These are phyloP conservation scores for Diarsia dahlii DNA, from an alignment of 2,888 invertebrate genomes.

Conservation along the genomic window DNA sequence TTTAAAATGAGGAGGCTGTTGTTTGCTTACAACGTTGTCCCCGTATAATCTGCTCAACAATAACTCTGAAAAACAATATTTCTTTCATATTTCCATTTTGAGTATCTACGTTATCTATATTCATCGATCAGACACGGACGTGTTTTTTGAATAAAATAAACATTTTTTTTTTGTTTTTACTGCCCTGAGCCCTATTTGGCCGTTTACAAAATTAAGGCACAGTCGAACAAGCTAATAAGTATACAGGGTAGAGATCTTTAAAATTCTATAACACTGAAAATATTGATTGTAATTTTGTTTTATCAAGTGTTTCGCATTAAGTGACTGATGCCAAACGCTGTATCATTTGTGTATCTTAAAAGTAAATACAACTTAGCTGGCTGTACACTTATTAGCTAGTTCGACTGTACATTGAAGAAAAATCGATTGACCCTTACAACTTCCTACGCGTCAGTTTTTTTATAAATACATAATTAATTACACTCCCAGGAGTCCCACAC, in stretches of 20 bases:
- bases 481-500: too few species aligned
- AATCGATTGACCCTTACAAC: not conserved
- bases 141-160: conserved; percentile 3
- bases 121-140: not conserved
- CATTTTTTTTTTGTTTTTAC: conserved; percentile 15
- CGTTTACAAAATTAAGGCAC: not conserved
- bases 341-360: too few species aligned
- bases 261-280: too few species aligned
- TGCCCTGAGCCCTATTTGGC: not conserved
- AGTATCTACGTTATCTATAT: not conserved
- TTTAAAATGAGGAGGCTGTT: not conserved
- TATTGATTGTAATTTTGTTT: too few species aligned
- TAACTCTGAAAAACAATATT: not conserved
- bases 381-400: too few species aligned
- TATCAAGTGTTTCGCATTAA: too few species aligned
- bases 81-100: not conserved
- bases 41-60: not conserved
- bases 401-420: too few species aligned
- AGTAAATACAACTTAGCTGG: too few species aligned
- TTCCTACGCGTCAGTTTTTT: not conserved
- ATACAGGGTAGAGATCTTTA: too few species aligned
- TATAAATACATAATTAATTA: not conserved
- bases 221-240: too few species aligned
- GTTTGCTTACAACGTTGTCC: not conserved
- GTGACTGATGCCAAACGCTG: too few species aligned